phyloP scores from a whole-genome alignment of 2,888 invertebrate species.

The Microchrysa polita region DNA sequence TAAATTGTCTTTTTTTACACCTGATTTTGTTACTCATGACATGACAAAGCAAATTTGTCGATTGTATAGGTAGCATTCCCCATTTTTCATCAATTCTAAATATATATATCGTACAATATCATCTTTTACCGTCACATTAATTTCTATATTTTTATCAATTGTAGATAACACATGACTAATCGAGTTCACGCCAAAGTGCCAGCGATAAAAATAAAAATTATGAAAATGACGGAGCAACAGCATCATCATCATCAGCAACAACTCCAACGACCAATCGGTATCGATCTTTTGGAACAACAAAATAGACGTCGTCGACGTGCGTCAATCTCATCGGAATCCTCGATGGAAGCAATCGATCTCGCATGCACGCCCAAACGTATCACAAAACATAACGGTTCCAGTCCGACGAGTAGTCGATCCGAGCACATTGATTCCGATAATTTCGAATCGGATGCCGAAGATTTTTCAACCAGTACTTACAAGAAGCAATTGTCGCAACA shows the following conservation, averaged over 20 bases:
- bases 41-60: not conserved
- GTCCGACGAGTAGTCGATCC: slow-evolving; percentile 8
- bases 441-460: slow-evolving; percentile 52
- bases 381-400: slow-evolving; percentile 5
- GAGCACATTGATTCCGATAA: slow-evolving; percentile 48
- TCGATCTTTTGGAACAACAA: slow-evolving; percentile 56
- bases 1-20: too few relatives aligned
- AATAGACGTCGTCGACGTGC: slow-evolving; percentile 53
- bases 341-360: slow-evolving; percentile 63
- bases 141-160: slow-evolving; percentile 14
- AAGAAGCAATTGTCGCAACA: too few relatives aligned
- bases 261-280: not conserved
- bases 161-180: slow-evolving; percentile 31
- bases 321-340: slow-evolving; percentile 63
- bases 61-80: not conserved
- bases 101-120: not conserved
- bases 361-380: slow-evolving; percentile 60
- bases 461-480: slow-evolving; percentile 20
- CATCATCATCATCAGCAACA: slow-evolving; percentile 7
- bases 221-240: slow-evolving; percentile 35
- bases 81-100: slow-evolving; percentile 3
- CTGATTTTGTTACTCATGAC: not conserved
- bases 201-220: slow-evolving; percentile 24
- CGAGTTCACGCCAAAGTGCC: slow-evolving; percentile 7
- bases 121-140: slow-evolving; percentile 5